A percentile compares a stretch with the other conserved stretches of the same genome.
These are phyloP conservation scores for Drosophila murphyi DNA, from an alignment of 1,140 invertebrate genomes.

Conservation along the genomic window DNA sequence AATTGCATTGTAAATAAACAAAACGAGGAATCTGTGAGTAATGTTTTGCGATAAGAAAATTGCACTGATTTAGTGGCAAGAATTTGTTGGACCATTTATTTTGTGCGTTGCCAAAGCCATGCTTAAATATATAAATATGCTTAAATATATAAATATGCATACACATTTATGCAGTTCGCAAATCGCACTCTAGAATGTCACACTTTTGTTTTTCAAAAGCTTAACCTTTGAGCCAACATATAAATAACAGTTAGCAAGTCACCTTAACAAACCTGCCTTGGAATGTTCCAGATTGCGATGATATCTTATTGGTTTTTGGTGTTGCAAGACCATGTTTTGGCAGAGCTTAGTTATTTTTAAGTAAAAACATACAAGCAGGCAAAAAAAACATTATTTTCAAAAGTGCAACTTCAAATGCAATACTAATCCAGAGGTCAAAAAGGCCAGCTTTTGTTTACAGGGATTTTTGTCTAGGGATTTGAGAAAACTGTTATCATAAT, in stretches of 20 bases:
- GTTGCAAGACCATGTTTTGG: too few relatives aligned
- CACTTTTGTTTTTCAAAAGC: not conserved
- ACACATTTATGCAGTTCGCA: not conserved
- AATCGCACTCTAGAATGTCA: constrained; percentile 2
- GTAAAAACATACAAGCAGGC: too few relatives aligned
- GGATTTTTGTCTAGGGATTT: too few relatives aligned
- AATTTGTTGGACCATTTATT: constrained; percentile 66
- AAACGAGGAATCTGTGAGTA: constrained; percentile 64
- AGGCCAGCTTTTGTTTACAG: too few relatives aligned
- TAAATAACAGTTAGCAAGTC: constrained; percentile 8
- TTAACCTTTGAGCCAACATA: constrained; percentile 4
- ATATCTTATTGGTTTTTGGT: not conserved
- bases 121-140: not conserved
- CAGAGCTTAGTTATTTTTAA: too few relatives aligned
- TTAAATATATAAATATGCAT: not conserved
- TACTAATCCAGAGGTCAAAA: too few relatives aligned
- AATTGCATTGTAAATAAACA: constrained; percentile 72
- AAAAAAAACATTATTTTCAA: too few relatives aligned
- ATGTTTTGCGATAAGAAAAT: constrained; percentile 73
- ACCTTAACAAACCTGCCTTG: not conserved
- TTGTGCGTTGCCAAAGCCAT: not conserved
- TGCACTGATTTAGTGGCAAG: constrained; percentile 69
- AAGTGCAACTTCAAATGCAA: too few relatives aligned
- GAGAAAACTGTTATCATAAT: too few relatives aligned
- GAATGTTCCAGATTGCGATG: not conserved